These are phyloP conservation scores for Euphydryas editha DNA, from an alignment of 2,888 invertebrate genomes.

Conservation along the genomic window DNA sequence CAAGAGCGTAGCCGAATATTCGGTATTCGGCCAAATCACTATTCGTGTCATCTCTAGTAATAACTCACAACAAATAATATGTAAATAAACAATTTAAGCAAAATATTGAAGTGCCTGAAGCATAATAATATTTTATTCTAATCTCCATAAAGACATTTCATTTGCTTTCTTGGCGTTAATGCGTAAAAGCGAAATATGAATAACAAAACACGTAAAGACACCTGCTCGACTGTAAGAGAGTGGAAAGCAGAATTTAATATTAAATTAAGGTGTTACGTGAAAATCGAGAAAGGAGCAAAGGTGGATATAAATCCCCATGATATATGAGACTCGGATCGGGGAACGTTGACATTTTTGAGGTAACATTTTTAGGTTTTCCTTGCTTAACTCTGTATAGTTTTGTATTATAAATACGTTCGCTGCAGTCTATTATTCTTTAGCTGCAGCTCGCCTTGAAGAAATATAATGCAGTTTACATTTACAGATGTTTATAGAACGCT, in stretches of 20 bases:
- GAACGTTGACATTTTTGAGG: conserved; percentile 77
- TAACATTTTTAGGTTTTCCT: conserved; percentile 67
- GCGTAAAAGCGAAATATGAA: conserved; percentile 72
- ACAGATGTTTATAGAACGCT: conserved; percentile 18
- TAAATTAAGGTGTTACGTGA: conserved; percentile 81
- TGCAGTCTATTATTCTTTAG: conserved; percentile 37
- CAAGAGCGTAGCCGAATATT: no score
- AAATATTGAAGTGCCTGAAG: conserved; percentile 7
- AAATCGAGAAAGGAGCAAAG: conserved; percentile 78
- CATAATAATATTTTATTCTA: conserved; percentile 30
- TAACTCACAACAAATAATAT: background rate
- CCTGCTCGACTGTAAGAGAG: conserved; percentile 67
- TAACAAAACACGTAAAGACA: conserved; percentile 76
- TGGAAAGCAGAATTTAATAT: conserved; percentile 79
- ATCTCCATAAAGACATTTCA: conserved; percentile 30
- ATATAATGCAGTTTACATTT: conserved; percentile 30
- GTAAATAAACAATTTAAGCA: conserved; percentile 16
- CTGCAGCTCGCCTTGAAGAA: conserved; percentile 26
- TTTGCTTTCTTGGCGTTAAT: conserved; percentile 53
- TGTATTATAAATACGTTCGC: conserved; percentile 37
- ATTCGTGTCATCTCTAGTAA: no score
- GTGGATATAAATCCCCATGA: conserved; percentile 79
- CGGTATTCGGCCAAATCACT: no score
- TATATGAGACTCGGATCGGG: conserved; percentile 70
- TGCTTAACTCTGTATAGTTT: conserved; percentile 41